Evolutionary conservation across 2,888 invertebrate species (phyloP).

Genomic region (Ochlodes sylvanus): DNA sequence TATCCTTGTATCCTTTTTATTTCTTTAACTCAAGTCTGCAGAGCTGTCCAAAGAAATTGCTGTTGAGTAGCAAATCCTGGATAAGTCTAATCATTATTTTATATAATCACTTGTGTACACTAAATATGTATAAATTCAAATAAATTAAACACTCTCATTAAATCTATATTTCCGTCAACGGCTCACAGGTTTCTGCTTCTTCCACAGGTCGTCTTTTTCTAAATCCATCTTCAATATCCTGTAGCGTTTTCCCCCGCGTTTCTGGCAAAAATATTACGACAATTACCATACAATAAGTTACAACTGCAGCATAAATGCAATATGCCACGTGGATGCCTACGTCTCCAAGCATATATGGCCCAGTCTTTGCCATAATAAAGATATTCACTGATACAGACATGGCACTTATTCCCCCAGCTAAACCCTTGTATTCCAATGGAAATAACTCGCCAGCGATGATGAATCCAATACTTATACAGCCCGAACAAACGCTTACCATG

Average conservation of each 20-base stretch:
- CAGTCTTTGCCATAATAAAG: slow-evolving; percentile 63
- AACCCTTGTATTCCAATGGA: slow-evolving; percentile 83
- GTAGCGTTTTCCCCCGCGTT: slow-evolving; percentile 67
- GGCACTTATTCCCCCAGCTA: slow-evolving; percentile 77
- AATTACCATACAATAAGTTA: slow-evolving; percentile 59
- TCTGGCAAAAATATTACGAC: slow-evolving; percentile 64
- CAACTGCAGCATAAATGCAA: slow-evolving; percentile 58
- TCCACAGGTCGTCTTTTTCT: slow-evolving; percentile 53
- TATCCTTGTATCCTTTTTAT: neutral
- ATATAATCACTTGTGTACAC: no score
- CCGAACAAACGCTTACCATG: slow-evolving; percentile 82
- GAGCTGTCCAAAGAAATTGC: no score
- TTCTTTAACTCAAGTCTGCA: no score
- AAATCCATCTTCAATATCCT: slow-evolving; percentile 70
- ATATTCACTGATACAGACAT: slow-evolving; percentile 61
- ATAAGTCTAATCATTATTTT: no score
- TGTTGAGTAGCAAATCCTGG: no score
- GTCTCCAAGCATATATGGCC: slow-evolving; percentile 57
- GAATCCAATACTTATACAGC: slow-evolving; percentile 87
- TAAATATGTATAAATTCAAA: no score
- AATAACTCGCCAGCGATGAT: slow-evolving; percentile 89
- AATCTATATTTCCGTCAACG: neutral
- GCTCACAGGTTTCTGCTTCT: slow-evolving; percentile 41
- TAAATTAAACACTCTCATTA: no score
- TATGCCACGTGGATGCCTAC: slow-evolving; percentile 64